Evolutionary conservation across 2,888 invertebrate genomes (phyloP).

Genomic region (Scaptodrosophila latifasciaeformis): DNA sequence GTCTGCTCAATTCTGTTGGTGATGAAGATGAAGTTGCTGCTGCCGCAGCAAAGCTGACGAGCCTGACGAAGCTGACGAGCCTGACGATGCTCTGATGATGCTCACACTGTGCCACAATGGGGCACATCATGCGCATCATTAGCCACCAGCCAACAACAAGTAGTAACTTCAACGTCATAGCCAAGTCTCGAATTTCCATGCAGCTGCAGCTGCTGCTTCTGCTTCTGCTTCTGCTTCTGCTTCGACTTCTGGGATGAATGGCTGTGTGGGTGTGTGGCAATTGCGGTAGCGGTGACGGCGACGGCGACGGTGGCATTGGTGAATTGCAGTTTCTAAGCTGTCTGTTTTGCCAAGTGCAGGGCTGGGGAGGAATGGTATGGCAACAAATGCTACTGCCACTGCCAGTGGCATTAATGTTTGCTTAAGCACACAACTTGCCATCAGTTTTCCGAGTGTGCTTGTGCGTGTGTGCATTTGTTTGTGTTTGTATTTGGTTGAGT

Average conservation of each 20-base stretch:
- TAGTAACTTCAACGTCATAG: conserved; percentile 14
- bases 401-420: conserved; percentile 34
- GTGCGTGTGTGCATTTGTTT: neutral
- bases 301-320: conserved; percentile 16
- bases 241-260: no score
- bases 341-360: no score
- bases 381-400: no score
- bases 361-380: no score
- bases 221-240: no score
- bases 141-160: conserved; percentile 33
- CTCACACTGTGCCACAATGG: conserved; percentile 51
- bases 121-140: conserved; percentile 67
- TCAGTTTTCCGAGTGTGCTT: neutral
- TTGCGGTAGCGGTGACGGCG: conserved; percentile 12
- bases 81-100: conserved; percentile 33
- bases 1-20: neutral
- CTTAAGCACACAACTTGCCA: conserved; percentile 1
- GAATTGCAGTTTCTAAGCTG: no score
- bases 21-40: conserved; percentile 33
- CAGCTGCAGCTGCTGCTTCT: neutral
- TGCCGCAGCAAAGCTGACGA: conserved; percentile 11
- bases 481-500: neutral
- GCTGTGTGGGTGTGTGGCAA: neutral
- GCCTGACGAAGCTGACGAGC: neutral
- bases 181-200: conserved; percentile 15